Evolutionary conservation across 2,888 invertebrate genomes (phyloP).

Genomic region (Scaptomyza polygonia): DNA sequence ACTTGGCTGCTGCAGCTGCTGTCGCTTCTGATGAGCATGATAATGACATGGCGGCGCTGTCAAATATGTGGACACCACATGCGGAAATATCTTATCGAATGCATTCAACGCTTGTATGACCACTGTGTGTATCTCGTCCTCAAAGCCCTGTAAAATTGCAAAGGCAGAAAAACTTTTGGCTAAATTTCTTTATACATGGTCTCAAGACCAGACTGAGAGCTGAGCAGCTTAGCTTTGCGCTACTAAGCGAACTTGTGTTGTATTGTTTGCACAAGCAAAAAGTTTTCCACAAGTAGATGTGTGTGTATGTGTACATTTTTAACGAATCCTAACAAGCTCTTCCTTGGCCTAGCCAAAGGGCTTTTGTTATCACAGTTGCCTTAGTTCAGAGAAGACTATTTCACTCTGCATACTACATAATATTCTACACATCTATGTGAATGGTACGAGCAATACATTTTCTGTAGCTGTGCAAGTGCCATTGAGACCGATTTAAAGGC

Average conservation of each 20-base stretch:
- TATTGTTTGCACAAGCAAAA: conserved; percentile 80
- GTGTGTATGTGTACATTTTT: conserved; percentile 69
- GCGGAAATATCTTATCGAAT: conserved; percentile 84
- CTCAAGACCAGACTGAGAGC: conserved; percentile 37
- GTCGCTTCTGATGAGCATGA: conserved; percentile 72
- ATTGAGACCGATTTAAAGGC: conserved; percentile 77
- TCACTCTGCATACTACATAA: conserved; percentile 26
- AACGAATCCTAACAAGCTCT: conserved; percentile 80
- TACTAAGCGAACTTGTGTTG: conserved; percentile 79
- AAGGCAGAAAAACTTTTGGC: conserved; percentile 50
- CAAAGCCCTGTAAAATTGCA: conserved; percentile 81
- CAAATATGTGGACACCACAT: conserved; percentile 84
- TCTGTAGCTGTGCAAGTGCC: conserved; percentile 60
- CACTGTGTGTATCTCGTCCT: conserved; percentile 84
- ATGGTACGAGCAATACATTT: background rate
- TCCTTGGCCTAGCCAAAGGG: conserved; percentile 59
- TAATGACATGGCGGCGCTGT: conserved; percentile 78
- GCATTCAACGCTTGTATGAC: conserved; percentile 84
- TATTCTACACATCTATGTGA: background rate
- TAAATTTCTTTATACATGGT: conserved; percentile 65
- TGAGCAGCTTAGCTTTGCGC: conserved; percentile 36
- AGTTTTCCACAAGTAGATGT: conserved; percentile 59
- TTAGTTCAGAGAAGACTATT: conserved; percentile 50
- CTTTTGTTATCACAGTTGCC: conserved; percentile 75
- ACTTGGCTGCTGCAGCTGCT: conserved; percentile 62